Evolutionary conservation across 2,888 invertebrate species (phyloP), one percentile per base, ranked within the genome.

Genomic region (Lycaena phlaeas): DNA sequence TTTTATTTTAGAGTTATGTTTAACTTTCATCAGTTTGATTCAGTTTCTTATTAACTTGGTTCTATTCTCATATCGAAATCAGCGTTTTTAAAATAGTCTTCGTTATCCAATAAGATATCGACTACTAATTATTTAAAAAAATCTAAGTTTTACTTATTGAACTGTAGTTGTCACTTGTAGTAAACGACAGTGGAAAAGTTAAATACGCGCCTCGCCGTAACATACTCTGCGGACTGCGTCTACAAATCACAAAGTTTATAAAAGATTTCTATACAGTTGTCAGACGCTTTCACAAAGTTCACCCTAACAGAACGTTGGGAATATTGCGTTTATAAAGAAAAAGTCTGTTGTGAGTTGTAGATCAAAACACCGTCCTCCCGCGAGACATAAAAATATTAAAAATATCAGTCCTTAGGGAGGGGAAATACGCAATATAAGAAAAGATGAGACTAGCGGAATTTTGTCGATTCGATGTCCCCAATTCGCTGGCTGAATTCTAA

Each of bases 401-500:
- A 76, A 78, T 77, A 71, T 74, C 60, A 64, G 57, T 62, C 64
- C 68, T 65, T 59, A 45, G 64, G 66, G 67, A 62, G 51, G 51
- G 60, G 64, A 65, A 72, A 71, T 73, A 73, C 70, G 69, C 64
- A 66, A 67, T 61, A 67, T 69, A 70, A 71, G 72, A 70, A 74
- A 74, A 74, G 72, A 78, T 70, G 75, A 76, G 73, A 65, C 68
- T 60, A 63, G 72, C 68, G 68, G 76, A 77, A 79, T 82, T 81
- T 72, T 68, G 71, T 70, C 78, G 78, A 78, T 75, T 72, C 78
- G 70, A 73, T 77, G 79, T 79, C 74, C 76, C 68, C 71, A 68
- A 74, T 79, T 73, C 81, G 79, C 75, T 75, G 62, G 64, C 65
- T 72, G 82, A 82, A 82, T 82, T 63, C 77, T 61, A 77, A 81